Base-by-base conservation (phyloP, 1,140 invertebrate genomes). In the Lycorma delicatula region DNA sequence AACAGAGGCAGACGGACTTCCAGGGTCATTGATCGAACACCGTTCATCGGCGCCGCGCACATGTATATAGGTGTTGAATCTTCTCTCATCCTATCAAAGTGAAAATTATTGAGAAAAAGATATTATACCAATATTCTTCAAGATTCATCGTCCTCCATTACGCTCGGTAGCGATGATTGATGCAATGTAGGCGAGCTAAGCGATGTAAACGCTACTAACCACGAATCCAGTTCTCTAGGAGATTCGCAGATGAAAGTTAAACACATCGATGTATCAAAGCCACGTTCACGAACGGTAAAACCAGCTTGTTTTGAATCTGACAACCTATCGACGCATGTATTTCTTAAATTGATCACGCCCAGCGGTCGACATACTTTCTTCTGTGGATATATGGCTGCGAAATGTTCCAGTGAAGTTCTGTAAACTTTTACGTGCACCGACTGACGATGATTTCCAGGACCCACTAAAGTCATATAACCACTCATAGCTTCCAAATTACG, bases 331-430 rank as follows among this genome's bases (percentile, higher is more conserved):
- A 81, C 73, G 5, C 67, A 69, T 3, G 80, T 82, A 63, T 82
- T 82, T 51, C 76, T 71, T 46, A 84, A 65, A 64, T 83, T 84
- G 9, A 84, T 69, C 2, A 83, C 81, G 0, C 80, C 80, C 13
- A 81, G 68, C 0, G 82, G 78, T 58, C 80, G 77, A 56, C 79
- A 78, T 1, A 82, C 71, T 60, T 81, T 79, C 66, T 82, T 82
- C 66, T 81, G 79, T 2, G 82, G 82, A 57, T 82, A 83, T 25
- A 83, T 77, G 0, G 82, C 81, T 0, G 81, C 81, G 65, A 84
- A 84, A 63, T 84, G 82, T 63, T 83, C 82, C 54, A 81, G 69
- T 27, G 80, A 80, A 1, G 82, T 83, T 31, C 79, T 74, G 67
- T 84, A 84, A 7, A 83, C 80, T 59, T 81, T 80, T 29, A 82